These are phyloP conservation scores for Drosophila neotestacea DNA, from an alignment of 2,888 invertebrate genomes.

Conservation along the genomic window DNA sequence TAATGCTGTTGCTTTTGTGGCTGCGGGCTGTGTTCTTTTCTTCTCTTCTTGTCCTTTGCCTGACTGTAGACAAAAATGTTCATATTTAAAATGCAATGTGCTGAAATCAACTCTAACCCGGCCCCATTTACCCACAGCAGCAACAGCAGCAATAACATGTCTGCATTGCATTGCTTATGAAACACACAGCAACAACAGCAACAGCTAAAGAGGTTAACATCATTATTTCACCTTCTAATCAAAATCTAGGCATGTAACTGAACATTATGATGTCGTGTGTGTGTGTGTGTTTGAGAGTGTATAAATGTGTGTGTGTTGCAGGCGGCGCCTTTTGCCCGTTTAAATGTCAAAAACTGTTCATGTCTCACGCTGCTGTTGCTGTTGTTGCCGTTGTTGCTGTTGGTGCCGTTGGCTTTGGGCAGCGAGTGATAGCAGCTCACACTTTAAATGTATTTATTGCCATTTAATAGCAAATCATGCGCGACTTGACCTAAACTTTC, in stretches of 20 bases:
- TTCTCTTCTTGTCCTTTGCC: background rate
- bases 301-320: constrained; percentile 34
- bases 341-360: constrained; percentile 73
- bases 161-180: constrained; percentile 41
- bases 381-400: background rate
- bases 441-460: constrained; percentile 64
- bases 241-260: constrained; percentile 67
- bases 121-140: constrained; percentile 59
- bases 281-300: constrained; percentile 14
- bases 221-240: constrained; percentile 82
- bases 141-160: constrained; percentile 16
- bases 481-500: constrained; percentile 50
- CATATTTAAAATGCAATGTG: constrained; percentile 66
- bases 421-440: constrained; percentile 47
- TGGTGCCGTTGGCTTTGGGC: background rate
- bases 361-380: constrained; percentile 48
- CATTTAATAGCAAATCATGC: constrained; percentile 58
- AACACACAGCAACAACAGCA: constrained; percentile 32
- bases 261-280: constrained; percentile 58
- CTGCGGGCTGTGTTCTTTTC: constrained; percentile 39
- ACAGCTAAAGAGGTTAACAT: constrained; percentile 75
- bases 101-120: constrained; percentile 71
- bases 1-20: constrained; percentile 15
- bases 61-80: constrained; percentile 47
- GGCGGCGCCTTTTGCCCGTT: constrained; percentile 71